These are phyloP conservation scores for Danionella dracula DNA, from an alignment of 2,797 vertebrate species.

Conservation along the genomic window DNA sequence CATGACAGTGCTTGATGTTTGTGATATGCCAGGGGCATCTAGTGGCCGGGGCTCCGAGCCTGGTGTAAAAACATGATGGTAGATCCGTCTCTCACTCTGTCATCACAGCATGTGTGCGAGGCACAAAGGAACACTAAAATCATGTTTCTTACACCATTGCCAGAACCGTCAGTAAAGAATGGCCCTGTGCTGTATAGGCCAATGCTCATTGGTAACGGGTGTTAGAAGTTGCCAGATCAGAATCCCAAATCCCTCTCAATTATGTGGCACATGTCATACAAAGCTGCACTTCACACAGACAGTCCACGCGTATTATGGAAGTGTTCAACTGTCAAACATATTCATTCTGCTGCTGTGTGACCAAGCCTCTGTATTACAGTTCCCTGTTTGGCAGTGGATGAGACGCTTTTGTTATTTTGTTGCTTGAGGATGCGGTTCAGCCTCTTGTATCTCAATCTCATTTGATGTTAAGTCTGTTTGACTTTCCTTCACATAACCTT, in stretches of 20 bases:
- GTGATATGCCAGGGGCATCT: constrained; percentile 41
- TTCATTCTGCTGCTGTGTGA: not conserved
- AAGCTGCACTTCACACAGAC: not conserved
- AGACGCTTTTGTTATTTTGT: constrained; percentile 3
- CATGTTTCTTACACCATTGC: constrained; percentile 28
- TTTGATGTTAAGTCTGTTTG: constrained; percentile 16
- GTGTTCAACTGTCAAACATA: constrained; percentile 4
- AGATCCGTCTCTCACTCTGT: constrained; percentile 44
- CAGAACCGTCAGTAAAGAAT: constrained; percentile 14
- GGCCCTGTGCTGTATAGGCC: constrained; percentile 3
- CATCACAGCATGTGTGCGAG: not conserved
- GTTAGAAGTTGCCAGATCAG: constrained; percentile 1
- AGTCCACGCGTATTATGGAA: constrained; percentile 2
- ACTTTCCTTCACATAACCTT: constrained; percentile 4
- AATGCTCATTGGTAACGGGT: constrained; percentile 9
- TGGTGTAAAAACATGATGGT: constrained; percentile 42
- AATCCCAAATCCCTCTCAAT: constrained; percentile 10
- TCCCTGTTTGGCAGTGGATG: constrained; percentile 18
- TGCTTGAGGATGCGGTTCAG: not conserved
- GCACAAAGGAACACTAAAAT: constrained; percentile 33
- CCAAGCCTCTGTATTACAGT: not conserved
- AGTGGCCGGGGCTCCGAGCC: constrained; percentile 42
- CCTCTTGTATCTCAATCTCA: constrained; percentile 9
- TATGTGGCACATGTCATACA: constrained; percentile 14
- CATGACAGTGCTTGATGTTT: constrained; percentile 44